Percentiles rank a stretch among this genome's conserved stretches.
phyloP scores from a whole-genome alignment of 2,113 vertebrate genomes.

The Climacteris rufus region DNA sequence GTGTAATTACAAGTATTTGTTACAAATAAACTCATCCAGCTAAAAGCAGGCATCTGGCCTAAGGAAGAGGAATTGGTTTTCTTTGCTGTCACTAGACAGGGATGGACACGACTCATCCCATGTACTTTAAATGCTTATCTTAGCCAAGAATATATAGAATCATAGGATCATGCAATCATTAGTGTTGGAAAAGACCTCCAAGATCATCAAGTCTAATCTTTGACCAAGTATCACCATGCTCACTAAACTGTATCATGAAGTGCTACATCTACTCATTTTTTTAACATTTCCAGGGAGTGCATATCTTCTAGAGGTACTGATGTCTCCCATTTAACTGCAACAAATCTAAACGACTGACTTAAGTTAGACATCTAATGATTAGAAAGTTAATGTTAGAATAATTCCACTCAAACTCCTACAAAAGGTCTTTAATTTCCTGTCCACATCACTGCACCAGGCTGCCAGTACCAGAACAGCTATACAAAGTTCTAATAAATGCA shows the following conservation, averaged over 20 bases:
- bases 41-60: neutral
- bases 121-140: neutral
- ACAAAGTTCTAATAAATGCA: neutral
- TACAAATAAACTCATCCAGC: neutral
- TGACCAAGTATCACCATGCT: neutral
- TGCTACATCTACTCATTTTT: neutral
- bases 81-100: neutral
- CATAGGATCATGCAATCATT: neutral
- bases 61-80: neutral
- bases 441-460: rapidly evolving
- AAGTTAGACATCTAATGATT: neutral
- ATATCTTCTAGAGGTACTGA: neutral
- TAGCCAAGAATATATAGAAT: neutral
- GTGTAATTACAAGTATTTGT: neutral
- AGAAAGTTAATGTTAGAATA: neutral
- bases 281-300: neutral
- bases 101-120: neutral
- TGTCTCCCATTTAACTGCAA: neutral
- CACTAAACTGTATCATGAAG: neutral
- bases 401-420: neutral
- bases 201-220: neutral
- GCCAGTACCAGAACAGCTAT: neutral
- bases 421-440: neutral
- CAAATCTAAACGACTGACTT: neutral
- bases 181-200: neutral